Evolutionary conservation across 2,888 invertebrate species (phyloP).

Genomic region (Sacculina carcini): DNA sequence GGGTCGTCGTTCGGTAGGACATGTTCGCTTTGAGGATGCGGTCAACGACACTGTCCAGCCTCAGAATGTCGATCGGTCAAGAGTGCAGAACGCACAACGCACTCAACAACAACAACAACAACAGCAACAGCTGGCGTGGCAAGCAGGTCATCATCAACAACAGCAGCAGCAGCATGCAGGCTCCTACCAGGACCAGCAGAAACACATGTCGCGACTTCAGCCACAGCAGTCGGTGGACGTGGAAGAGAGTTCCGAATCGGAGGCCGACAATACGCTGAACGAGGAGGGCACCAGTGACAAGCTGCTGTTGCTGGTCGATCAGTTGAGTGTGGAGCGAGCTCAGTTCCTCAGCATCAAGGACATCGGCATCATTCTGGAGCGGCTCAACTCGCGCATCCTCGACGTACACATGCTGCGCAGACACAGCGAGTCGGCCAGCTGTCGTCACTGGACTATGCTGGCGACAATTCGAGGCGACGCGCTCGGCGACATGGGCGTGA

Average conservation of each 20-base stretch:
- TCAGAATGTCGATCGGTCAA: neutral
- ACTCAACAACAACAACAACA: conserved; percentile 9
- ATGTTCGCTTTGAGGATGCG: neutral
- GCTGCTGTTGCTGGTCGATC: conserved; percentile 74
- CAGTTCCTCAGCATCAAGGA: conserved; percentile 77
- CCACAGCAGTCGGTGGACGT: conserved; percentile 18
- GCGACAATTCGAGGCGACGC: conserved; percentile 78
- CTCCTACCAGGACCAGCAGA: conserved; percentile 6
- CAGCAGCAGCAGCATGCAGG: too few relatives aligned
- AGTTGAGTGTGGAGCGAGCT: conserved; percentile 72
- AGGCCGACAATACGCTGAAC: conserved; percentile 47
- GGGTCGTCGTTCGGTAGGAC: neutral
- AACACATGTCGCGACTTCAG: conserved; percentile 6
- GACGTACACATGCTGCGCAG: conserved; percentile 76
- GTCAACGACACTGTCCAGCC: too few relatives aligned
- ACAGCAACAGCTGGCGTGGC: conserved; percentile 8
- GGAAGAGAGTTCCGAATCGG: conserved; percentile 69
- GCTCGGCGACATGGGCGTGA: conserved; percentile 65
- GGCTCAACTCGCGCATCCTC: conserved; percentile 70
- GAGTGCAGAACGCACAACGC: neutral
- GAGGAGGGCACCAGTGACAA: conserved; percentile 68
- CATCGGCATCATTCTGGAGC: conserved; percentile 75
- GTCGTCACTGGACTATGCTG: conserved; percentile 89
- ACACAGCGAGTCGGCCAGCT: conserved; percentile 74
- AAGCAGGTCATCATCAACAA: too few relatives aligned